Percentiles rank a stretch among this genome's conserved stretches.
These are phyloP conservation scores for Thunnus thynnus DNA, from an alignment of 2,113 vertebrate genomes.

Conservation along the genomic window DNA sequence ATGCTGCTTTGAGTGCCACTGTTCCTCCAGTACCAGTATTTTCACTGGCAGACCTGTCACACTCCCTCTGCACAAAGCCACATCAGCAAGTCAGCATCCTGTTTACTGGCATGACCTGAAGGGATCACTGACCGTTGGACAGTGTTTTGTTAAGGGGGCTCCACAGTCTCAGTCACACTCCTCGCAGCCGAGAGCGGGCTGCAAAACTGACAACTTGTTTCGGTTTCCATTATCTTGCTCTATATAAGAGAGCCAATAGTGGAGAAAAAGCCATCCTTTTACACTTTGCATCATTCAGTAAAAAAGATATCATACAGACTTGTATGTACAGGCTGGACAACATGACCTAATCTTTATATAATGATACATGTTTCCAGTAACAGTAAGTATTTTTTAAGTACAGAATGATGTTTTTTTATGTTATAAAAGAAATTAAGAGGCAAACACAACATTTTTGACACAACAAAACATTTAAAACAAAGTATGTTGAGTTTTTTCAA, in stretches of 20 bases:
- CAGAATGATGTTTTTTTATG: background rate
- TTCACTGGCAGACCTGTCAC: constrained; percentile 58
- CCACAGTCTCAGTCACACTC: constrained; percentile 45
- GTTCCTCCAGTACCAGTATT: constrained; percentile 29
- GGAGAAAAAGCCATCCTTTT: background rate
- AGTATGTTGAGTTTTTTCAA: too few relatives aligned
- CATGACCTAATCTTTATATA: background rate
- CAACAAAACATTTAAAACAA: too few relatives aligned
- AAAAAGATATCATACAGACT: background rate
- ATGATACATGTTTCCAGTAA: background rate
- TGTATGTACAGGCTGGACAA: background rate
- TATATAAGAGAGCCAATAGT: background rate
- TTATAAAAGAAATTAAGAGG: background rate
- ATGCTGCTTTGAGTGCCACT: constrained; percentile 25
- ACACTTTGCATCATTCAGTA: background rate
- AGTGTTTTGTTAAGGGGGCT: constrained; percentile 55
- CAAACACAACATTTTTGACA: too few relatives aligned
- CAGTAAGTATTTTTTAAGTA: background rate
- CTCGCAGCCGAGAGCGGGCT: constrained; percentile 6
- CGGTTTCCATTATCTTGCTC: constrained; percentile 37
- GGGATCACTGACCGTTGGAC: constrained; percentile 61
- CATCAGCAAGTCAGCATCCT: constrained; percentile 71
- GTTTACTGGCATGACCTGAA: constrained; percentile 68
- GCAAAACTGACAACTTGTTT: constrained; percentile 52
- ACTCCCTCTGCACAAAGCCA: constrained; percentile 55